These are phyloP conservation scores for Gambusia affinis DNA, from an alignment of 2,113 vertebrate species.

Conservation along the genomic window DNA sequence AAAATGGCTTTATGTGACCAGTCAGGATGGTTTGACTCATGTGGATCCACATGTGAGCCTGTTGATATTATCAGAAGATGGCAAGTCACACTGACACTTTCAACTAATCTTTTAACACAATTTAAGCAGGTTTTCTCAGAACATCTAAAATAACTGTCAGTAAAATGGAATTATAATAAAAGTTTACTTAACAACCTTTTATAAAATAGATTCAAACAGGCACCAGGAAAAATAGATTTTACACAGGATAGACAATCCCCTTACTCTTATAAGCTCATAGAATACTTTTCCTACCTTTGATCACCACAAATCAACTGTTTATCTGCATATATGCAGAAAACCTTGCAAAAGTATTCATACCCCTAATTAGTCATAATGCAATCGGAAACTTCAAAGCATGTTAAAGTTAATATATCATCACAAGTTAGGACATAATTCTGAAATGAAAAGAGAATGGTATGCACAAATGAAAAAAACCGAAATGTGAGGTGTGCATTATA, in stretches of 20 bases:
- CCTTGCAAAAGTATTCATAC: not conserved
- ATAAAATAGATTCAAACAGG: too few species aligned
- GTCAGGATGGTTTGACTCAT: constrained; percentile 20
- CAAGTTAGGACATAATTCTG: too few species aligned
- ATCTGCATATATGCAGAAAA: not conserved
- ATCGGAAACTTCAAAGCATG: not conserved
- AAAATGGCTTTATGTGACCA: constrained; percentile 32
- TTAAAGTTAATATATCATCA: not conserved
- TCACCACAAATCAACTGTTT: not conserved
- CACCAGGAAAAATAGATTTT: not conserved
- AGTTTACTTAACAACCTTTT: too few species aligned
- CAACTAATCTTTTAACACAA: not conserved
- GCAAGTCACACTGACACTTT: not conserved
- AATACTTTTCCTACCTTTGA: not conserved
- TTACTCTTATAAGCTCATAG: not conserved
- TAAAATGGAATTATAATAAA: too few species aligned
- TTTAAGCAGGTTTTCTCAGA: not conserved
- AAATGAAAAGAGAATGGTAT: too few species aligned
- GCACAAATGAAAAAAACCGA: too few species aligned
- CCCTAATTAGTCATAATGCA: too few species aligned
- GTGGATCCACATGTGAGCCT: constrained; percentile 2
- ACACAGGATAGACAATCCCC: not conserved
- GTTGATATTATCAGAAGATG: constrained; percentile 3
- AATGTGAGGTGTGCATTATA: too few species aligned
- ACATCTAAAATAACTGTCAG: not conserved